A percentile compares a stretch with the other conserved stretches of the same genome.
Conservation (phyloP, 1,140 invertebrate species). For the Cherax destructor region DNA sequence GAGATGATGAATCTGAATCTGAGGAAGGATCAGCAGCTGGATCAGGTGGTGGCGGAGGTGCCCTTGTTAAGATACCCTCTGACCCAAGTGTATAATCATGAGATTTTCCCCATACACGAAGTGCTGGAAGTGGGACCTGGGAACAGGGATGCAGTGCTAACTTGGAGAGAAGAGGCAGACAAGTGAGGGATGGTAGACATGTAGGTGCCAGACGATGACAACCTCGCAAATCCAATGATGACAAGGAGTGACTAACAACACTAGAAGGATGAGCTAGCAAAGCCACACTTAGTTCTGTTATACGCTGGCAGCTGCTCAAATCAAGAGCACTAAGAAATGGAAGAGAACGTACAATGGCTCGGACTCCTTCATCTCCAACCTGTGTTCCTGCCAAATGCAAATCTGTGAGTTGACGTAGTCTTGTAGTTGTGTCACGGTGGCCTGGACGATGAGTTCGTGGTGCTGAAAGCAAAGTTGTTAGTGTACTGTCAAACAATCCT, state of each 20-base stretch:
- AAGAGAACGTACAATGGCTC: slow-evolving; percentile 77
- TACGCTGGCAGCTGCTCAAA: slow-evolving; percentile 86
- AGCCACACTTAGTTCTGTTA: slow-evolving; percentile 88
- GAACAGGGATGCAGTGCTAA: slow-evolving; percentile 59
- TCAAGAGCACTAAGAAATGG: slow-evolving; percentile 81
- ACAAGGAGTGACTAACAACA: slow-evolving; percentile 58
- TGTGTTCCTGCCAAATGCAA: slow-evolving; percentile 90
- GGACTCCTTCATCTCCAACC: slow-evolving; percentile 89
- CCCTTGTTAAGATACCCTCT: slow-evolving; percentile 37
- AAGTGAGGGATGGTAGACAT: slow-evolving; percentile 61
- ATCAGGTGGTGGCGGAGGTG: slow-evolving; percentile 43
- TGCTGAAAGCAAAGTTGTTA: slow-evolving; percentile 86
- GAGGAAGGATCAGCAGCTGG: slow-evolving; percentile 12
- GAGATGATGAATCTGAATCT: slow-evolving; percentile 6
- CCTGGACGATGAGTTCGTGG: slow-evolving; percentile 86
- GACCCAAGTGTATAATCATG: slow-evolving; percentile 60
- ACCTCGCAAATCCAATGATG: slow-evolving; percentile 61
- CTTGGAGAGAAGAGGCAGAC: slow-evolving; percentile 57
- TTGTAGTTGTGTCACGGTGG: slow-evolving; percentile 86
- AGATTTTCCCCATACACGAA: slow-evolving; percentile 63
- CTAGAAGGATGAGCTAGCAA: slow-evolving; percentile 78
- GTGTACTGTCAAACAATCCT: slow-evolving; percentile 86
- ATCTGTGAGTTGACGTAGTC: slow-evolving; percentile 85
- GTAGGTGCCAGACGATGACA: slow-evolving; percentile 64
- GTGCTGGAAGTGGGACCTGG: slow-evolving; percentile 52